These are phyloP conservation scores for Coelinius sp. DNA, from an alignment of 2,888 invertebrate genomes.

Conservation along the genomic window DNA sequence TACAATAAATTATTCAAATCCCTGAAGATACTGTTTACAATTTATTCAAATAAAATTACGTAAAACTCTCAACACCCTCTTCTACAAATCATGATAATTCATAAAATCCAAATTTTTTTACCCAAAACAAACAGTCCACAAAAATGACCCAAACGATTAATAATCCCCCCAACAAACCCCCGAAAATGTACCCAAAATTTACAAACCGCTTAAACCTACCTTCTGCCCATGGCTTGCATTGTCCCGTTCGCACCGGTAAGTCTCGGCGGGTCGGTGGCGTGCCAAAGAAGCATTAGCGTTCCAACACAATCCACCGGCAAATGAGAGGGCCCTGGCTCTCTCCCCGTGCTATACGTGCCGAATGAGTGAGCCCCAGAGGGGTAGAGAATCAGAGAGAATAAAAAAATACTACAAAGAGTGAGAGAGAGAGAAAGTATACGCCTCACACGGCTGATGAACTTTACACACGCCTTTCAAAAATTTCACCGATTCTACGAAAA, in stretches of 20 bases:
- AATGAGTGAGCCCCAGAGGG: slow-evolving; percentile 56
- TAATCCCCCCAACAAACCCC: not conserved
- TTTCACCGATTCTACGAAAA: slow-evolving; percentile 62
- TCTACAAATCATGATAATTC: not conserved
- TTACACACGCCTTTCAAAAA: slow-evolving; percentile 66
- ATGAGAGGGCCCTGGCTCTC: slow-evolving; percentile 60
- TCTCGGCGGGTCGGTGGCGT: slow-evolving; percentile 59
- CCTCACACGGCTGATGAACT: slow-evolving; percentile 59
- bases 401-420: slow-evolving; percentile 33
- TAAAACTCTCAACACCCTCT: not conserved
- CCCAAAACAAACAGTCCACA: not conserved
- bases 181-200: not conserved
- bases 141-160: not conserved
- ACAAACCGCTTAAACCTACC: slow-evolving; percentile 39
- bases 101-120: not conserved
- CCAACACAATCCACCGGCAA: slow-evolving; percentile 66
- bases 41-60: not conserved
- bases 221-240: slow-evolving; percentile 48
- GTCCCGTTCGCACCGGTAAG: slow-evolving; percentile 63
- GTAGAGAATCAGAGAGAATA: slow-evolving; percentile 25
- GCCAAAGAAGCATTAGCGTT: slow-evolving; percentile 62
- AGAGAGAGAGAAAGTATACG: slow-evolving; percentile 35
- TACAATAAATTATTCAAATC: not conserved
- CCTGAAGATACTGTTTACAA: not conserved
- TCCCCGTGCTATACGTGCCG: slow-evolving; percentile 54